Evolutionary conservation across 2,797 vertebrate genomes (phyloP), one percentile per base, ranked within the genome.

Genomic region (Enteromius trimaculatus): DNA sequence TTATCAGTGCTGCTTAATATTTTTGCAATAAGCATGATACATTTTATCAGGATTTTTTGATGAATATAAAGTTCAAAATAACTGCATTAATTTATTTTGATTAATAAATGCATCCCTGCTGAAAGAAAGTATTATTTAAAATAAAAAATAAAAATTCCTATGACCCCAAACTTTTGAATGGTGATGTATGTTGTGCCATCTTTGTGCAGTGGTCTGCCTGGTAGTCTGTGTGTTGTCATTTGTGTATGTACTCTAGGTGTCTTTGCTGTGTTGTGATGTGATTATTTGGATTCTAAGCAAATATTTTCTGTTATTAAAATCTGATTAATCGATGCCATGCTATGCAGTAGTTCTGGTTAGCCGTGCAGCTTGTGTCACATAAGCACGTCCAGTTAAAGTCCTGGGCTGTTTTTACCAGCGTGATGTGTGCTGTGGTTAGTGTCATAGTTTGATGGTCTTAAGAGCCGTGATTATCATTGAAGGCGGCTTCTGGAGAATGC

Each of bases 401-500:
- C 34, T n/a, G 17, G 34, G 47, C 19, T 58, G 71, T 68, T 64
- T 47, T 74, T 34, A 44, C 29, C 71, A 34, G 70, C 76, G 16
- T 87, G 39, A 47, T 49, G 7, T 87, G 39, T 42, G 9, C n/a
- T 58, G 55, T 79, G 58, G 72, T 71, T 34, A 23, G 64, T 49
- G 37, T 23, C 21, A 31, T 71, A 84, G 81, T 82, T 77, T 69
- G 72, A 85, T 78, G 86, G 76, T 84, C 75, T 86, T 83, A 83
- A 87, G 84, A 42, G 84, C 69, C 80, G 55, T 85, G 26, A 42
- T 75, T 88, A 77, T 88, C 87, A 66, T 91, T 93, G 90, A 94
- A 89, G 92, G 91, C 90, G 83, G 82, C 79, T 90, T 87, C 88
- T 78, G 90, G 93, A 84, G 92, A 91, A 80, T 93, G 93, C 49